Base-by-base conservation (phyloP, 2,888 invertebrate genomes). In the Candidula unifasciata region DNA sequence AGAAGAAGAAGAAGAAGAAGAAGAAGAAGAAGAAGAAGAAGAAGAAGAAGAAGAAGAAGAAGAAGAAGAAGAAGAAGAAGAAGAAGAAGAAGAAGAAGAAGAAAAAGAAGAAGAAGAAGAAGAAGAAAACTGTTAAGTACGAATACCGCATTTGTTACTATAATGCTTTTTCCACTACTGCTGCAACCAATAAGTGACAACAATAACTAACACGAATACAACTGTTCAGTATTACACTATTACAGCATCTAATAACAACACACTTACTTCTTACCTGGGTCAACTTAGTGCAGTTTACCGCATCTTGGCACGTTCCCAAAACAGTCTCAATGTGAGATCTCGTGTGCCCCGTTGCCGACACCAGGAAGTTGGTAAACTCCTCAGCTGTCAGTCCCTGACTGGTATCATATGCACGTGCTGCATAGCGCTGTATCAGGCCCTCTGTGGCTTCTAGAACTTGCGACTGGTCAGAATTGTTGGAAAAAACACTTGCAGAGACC, bases 71-170 rank as follows among this genome's bases (percentile, higher is more conserved):
- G 30, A 44, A 33, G 64, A 60, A 60, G 60, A 60, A 35, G 37
- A 79, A n/a, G 64, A 27, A 79, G 79, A 66, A n/a, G 64, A n/a
- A 24, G 60, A 79, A 18, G 37, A 27, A 66, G 24, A 37, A 64
- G 44, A 27, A 66, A 24, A 64, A 27, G 37, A 37, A 78, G 35
- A 35, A 27, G 64, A n/a, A 64, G n/a, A 35, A 64, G 33, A 35
- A 73, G 33, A 73, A 73, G 44, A 76, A 30, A 21, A 24, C n/a
- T n/a, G n/a, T n/a, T n/a, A n/a, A n/a, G n/a, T n/a, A n/a, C n/a
- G n/a, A n/a, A n/a, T n/a, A n/a, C n/a, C n/a, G n/a, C n/a, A n/a
- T n/a, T n/a, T n/a, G n/a, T n/a, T n/a, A n/a, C n/a, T n/a, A n/a
- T n/a, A n/a, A n/a, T n/a, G n/a, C n/a, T n/a, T n/a, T n/a, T n/a